Conservation (phyloP, 1,140 invertebrate species). For the Belonocnema kinseyi region DNA sequence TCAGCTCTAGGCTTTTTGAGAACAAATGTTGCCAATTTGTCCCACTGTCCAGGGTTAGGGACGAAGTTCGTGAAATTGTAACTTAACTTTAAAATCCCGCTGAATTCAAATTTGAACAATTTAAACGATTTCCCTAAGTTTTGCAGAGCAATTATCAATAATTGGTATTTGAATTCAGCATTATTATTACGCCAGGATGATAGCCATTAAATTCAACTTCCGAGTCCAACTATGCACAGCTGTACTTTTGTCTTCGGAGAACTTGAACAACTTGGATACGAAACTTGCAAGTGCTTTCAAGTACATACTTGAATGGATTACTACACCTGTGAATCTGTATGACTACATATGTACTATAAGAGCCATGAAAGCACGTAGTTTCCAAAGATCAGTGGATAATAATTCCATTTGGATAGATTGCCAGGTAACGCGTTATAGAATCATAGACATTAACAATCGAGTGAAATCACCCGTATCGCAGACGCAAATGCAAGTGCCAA, state of each 20-base stretch:
- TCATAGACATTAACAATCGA: background rate
- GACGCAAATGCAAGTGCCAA: no score
- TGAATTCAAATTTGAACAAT: background rate
- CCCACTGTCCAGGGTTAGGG: no score
- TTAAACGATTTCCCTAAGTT: background rate
- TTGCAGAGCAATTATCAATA: slow-evolving; percentile 15
- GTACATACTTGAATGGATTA: background rate
- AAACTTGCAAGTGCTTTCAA: background rate
- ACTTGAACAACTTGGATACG: slow-evolving; percentile 36
- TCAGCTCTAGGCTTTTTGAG: no score
- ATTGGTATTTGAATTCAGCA: background rate
- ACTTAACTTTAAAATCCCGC: background rate
- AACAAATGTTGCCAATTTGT: no score
- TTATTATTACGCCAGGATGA: slow-evolving; percentile 16
- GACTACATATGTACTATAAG: background rate
- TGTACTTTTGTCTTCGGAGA: background rate
- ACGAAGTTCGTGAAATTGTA: no score
- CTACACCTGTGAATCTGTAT: no score
- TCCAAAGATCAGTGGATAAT: background rate
- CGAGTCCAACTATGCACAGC: no score
- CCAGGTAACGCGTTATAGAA: background rate
- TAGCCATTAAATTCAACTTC: slow-evolving; percentile 13
- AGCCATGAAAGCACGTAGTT: background rate
- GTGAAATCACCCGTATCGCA: no score
- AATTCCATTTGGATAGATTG: background rate